These are phyloP conservation scores for Melanotaenia maccullochi DNA, from an alignment of 2,797 vertebrate species.

Conservation along the genomic window DNA sequence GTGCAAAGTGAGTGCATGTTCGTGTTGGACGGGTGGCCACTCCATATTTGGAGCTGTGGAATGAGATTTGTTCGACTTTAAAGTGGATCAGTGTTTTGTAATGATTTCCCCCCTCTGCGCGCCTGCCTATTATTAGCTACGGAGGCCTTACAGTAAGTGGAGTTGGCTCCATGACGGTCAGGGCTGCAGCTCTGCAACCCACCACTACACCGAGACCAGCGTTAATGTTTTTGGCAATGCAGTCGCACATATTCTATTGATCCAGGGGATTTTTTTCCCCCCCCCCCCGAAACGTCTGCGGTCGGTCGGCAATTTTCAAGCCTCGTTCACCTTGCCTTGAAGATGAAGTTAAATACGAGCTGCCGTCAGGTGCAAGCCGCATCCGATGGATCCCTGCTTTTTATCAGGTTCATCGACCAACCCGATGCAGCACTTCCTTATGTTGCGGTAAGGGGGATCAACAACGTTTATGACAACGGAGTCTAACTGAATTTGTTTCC, in stretches of 20 bases:
- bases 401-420: constrained; percentile 69
- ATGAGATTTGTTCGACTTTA: constrained; percentile 60
- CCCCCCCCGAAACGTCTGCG: constrained; percentile 29
- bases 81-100: constrained; percentile 76
- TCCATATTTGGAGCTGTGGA: constrained; percentile 35
- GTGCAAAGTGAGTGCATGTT: background rate
- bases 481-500: background rate
- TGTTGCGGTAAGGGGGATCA: constrained; percentile 80
- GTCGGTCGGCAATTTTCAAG: constrained; percentile 31
- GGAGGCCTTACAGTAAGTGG: constrained; percentile 66
- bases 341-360: constrained; percentile 80
- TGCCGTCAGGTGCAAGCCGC: constrained; percentile 75
- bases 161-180: constrained; percentile 67
- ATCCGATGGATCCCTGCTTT: constrained; percentile 79
- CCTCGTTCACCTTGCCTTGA: constrained; percentile 53
- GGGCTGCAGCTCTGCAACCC: constrained; percentile 67
- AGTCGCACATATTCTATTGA: constrained; percentile 20
- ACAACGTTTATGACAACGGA: background rate
- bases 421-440: constrained; percentile 82
- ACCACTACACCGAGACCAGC: constrained; percentile 35
- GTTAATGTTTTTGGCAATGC: constrained; percentile 10
- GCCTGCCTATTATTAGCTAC: constrained; percentile 78
- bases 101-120: constrained; percentile 54
- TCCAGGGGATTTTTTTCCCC: constrained; percentile 10
- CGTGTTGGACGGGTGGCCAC: background rate